A percentile compares a stretch with the other conserved stretches of the same genome.
Evolutionary conservation across 92 coral and sea anemone genomes (phyloP).

Genomic region (Epizoanthus ramosus): DNA sequence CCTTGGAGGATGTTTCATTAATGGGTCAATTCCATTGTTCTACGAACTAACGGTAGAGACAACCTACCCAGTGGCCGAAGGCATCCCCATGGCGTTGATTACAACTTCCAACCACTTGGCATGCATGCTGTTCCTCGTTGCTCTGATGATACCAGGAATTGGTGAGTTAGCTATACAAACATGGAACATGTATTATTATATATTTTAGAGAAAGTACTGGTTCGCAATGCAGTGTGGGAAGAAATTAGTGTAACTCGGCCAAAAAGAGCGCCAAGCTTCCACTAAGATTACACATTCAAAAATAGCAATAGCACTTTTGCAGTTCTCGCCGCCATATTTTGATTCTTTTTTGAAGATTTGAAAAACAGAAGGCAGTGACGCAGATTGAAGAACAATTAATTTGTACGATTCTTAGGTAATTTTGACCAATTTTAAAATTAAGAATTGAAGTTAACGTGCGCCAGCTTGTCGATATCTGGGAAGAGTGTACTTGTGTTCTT

Average conservation of each 20-base stretch:
- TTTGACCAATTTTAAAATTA: no score
- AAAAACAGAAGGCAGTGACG: no score
- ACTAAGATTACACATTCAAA: no score
- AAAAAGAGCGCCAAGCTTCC: no score
- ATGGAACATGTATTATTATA: background rate
- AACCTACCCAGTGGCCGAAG: slow-evolving; percentile 87
- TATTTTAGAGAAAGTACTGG: background rate
- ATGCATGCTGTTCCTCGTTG: slow-evolving; percentile 76
- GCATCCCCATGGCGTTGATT: slow-evolving; percentile 84
- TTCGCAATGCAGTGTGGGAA: background rate
- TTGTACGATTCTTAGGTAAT: no score
- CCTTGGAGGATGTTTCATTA: slow-evolving; percentile 89
- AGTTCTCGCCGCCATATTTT: no score
- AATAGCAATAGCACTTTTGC: no score
- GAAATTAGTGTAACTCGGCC: background rate
- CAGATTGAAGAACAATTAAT: no score
- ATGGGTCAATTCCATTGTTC: slow-evolving; percentile 86
- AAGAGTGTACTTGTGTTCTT: no score
- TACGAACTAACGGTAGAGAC: slow-evolving; percentile 81
- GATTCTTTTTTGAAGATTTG: no score
- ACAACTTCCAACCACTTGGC: slow-evolving; percentile 88
- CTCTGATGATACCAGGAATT: slow-evolving; percentile 84
- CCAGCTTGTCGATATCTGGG: no score
- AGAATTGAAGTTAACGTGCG: no score
- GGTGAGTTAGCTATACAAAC: slow-evolving; percentile 50